These are phyloP conservation scores for Lanius collurio DNA, from an alignment of 2,113 vertebrate species.

Conservation along the genomic window DNA sequence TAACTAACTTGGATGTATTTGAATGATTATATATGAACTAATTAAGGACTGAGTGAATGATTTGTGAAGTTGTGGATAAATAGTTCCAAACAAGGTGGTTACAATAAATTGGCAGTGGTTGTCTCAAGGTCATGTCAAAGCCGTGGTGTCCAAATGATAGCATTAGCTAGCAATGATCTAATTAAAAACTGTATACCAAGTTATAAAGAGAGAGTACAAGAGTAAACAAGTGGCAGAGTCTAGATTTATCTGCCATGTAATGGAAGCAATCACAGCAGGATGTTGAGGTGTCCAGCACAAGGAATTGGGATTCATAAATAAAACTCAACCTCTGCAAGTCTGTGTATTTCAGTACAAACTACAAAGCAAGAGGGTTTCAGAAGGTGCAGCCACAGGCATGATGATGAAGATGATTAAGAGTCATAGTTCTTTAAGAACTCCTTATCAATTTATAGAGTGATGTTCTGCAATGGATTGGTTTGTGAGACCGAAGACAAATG, in stretches of 20 bases:
- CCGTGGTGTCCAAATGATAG: neutral
- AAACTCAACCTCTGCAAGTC: neutral
- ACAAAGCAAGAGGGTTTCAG: neutral
- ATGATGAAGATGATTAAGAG: neutral
- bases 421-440: neutral
- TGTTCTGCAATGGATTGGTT: neutral
- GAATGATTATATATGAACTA: neutral
- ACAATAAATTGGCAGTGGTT: neutral
- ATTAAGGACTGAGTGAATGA: neutral
- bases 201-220: neutral
- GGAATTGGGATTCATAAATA: constrained; percentile 11
- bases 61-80: neutral
- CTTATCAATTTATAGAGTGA: neutral
- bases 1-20: neutral
- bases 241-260: constrained; percentile 39
- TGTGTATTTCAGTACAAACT: neutral
- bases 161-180: neutral
- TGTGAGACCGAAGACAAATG: neutral
- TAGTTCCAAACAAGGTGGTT: neutral
- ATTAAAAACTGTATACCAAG: neutral
- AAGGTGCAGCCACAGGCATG: neutral
- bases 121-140: neutral
- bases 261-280: neutral
- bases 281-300: neutral
- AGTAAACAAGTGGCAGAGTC: neutral